These are phyloP conservation scores for Drosophila micromelanica DNA, from an alignment of 1,140 invertebrate genomes.

Conservation along the genomic window DNA sequence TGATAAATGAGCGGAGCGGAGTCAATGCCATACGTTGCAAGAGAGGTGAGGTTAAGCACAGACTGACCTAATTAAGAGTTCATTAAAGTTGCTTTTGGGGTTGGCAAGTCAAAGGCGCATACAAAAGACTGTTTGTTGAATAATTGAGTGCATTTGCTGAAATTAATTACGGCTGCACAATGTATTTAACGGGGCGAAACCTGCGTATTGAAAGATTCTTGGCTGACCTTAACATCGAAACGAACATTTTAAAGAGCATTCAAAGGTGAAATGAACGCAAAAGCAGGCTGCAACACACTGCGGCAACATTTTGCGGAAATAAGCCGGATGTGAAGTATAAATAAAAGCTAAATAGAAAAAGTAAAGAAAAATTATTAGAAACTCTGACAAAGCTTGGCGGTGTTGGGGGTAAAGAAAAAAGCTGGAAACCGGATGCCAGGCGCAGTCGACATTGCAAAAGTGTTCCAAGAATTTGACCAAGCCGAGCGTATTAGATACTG, in stretches of 20 bases:
- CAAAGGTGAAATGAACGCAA: constrained; percentile 5
- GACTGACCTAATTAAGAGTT: constrained; percentile 37
- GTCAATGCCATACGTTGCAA: constrained; percentile 7
- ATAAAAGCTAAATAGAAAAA: constrained; percentile 65
- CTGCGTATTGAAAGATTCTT: neutral
- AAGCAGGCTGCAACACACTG: constrained; percentile 26
- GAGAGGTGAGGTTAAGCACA: neutral
- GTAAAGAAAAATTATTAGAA: constrained; percentile 55
- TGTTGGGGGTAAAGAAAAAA: neutral
- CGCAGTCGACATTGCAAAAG: constrained; percentile 24
- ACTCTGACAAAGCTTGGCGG: neutral
- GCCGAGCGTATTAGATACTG: constrained; percentile 38
- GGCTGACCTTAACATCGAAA: constrained; percentile 1
- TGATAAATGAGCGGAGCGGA: constrained; percentile 7
- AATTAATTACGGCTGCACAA: constrained; percentile 23
- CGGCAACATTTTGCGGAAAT: constrained; percentile 64
- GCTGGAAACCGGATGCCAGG: constrained; percentile 32
- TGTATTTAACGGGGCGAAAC: neutral
- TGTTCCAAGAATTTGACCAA: constrained; percentile 25
- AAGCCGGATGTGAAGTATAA: constrained; percentile 65
- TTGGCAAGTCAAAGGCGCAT: constrained; percentile 1
- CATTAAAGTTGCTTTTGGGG: constrained; percentile 26
- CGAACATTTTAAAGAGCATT: constrained; percentile 28
- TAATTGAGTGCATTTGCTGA: constrained; percentile 23
- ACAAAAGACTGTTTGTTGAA: constrained; percentile 21